Conservation (phyloP, 2,797 vertebrate genomes). For the Pseudopleuronectes americanus region DNA sequence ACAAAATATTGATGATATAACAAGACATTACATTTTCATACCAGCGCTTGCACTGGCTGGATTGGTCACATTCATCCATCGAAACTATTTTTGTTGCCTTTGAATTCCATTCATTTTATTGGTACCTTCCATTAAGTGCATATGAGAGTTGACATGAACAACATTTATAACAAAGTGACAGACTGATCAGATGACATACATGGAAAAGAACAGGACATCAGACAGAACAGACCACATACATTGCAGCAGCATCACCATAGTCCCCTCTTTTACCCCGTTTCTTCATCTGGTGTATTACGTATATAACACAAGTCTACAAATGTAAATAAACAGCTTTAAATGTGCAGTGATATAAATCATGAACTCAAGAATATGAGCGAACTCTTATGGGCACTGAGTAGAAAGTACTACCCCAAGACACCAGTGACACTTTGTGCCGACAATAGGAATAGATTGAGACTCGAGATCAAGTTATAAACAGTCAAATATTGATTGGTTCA, state of each 20-base stretch:
- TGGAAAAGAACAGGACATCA: slow-evolving; percentile 28
- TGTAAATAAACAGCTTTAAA: not conserved
- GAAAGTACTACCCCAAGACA: not conserved
- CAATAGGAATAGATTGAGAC: not conserved
- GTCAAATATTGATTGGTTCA: not conserved
- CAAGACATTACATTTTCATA: not conserved
- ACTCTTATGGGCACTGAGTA: not conserved
- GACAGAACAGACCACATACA: slow-evolving; percentile 38
- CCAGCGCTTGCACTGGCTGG: not conserved
- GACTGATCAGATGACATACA: slow-evolving; percentile 34
- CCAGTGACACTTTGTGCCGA: not conserved
- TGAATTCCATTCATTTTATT: slow-evolving; percentile 53
- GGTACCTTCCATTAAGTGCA: slow-evolving; percentile 44
- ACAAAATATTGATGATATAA: not conserved
- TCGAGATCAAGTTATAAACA: not conserved
- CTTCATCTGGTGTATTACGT: not conserved
- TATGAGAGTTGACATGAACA: slow-evolving; percentile 39
- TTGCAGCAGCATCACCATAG: slow-evolving; percentile 28
- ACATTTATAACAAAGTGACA: slow-evolving; percentile 37
- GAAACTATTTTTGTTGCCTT: not conserved
- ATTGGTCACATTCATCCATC: not conserved
- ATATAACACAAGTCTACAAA: not conserved
- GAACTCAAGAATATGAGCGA: not conserved
- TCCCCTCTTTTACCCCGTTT: not conserved
- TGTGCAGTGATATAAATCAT: slow-evolving; percentile 14